These are phyloP conservation scores for Periparus ater DNA, from an alignment of 2,797 vertebrate species.

Conservation along the genomic window DNA sequence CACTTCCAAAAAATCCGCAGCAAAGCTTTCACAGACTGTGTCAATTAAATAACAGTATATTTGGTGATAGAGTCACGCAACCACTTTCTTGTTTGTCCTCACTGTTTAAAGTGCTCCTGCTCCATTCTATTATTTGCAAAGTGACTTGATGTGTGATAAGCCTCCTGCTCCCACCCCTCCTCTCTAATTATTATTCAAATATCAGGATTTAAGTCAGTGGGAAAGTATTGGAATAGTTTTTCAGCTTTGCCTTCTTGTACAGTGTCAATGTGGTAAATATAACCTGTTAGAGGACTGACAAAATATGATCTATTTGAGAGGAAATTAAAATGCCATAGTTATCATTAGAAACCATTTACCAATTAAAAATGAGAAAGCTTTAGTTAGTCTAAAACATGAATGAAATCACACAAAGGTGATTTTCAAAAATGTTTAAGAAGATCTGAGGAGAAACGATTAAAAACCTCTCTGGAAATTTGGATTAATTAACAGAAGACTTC, in stretches of 20 bases:
- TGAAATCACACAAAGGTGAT: neutral
- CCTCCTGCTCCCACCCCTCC: accelerated
- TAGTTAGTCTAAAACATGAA: neutral
- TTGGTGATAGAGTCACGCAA: neutral
- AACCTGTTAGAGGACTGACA: neutral
- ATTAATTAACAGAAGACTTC: neutral
- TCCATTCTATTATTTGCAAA: neutral
- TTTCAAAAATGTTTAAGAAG: neutral
- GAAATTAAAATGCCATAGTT: neutral
- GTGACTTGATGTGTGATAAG: neutral
- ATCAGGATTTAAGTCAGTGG: neutral
- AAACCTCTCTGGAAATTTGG: neutral
- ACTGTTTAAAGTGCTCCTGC: neutral
- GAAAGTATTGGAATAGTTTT: neutral
- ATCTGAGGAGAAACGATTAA: neutral
- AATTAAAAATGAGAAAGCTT: neutral
- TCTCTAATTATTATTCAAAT: neutral
- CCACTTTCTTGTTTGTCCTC: neutral
- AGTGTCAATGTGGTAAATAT: accelerated
- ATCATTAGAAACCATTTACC: neutral
- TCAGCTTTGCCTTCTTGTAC: neutral
- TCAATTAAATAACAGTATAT: neutral
- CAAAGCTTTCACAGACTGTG: neutral
- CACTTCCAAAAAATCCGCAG: neutral
- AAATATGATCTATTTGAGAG: neutral